Conservation (phyloP, 2,888 invertebrate genomes). For the Epinotia demarniana region DNA sequence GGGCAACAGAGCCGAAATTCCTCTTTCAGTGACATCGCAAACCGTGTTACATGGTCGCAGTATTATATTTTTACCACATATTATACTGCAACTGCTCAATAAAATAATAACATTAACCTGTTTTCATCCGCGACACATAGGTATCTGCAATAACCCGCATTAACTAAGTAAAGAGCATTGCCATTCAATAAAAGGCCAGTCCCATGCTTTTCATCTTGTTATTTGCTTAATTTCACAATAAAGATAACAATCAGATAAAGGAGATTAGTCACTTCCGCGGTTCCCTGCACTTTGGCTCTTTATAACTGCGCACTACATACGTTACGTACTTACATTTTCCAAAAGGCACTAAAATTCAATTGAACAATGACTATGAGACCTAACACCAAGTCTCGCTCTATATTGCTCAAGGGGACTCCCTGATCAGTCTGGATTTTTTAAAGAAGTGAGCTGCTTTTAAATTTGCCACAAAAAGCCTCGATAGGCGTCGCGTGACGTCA, state of each 20-base stretch:
- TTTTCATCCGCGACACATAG: too few species aligned
- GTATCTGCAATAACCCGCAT: too few species aligned
- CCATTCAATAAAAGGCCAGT: too few species aligned
- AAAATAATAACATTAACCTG: too few species aligned
- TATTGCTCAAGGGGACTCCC: constrained; percentile 26
- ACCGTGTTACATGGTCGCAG: too few species aligned
- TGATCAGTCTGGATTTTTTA: constrained; percentile 4
- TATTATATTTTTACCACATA: too few species aligned
- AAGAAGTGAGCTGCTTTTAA: constrained; percentile 51
- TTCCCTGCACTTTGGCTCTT: constrained; percentile 24
- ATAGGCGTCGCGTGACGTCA: constrained; percentile 68
- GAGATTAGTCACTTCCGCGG: constrained; percentile 12
- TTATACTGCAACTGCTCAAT: too few species aligned
- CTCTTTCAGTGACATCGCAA: too few species aligned
- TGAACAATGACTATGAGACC: background rate
- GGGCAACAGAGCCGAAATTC: background rate
- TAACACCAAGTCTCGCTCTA: background rate
- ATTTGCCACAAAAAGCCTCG: constrained; percentile 59
- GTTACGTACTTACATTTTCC: background rate
- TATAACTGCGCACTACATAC: constrained; percentile 3
- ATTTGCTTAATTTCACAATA: constrained; percentile 34
- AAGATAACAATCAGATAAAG: constrained; percentile 33
- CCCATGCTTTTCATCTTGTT: constrained; percentile 1
- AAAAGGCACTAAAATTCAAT: background rate
- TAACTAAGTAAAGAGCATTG: too few species aligned